phyloP scores from a whole-genome alignment of 2,888 invertebrate genomes.

The Drosophila demipolita region DNA sequence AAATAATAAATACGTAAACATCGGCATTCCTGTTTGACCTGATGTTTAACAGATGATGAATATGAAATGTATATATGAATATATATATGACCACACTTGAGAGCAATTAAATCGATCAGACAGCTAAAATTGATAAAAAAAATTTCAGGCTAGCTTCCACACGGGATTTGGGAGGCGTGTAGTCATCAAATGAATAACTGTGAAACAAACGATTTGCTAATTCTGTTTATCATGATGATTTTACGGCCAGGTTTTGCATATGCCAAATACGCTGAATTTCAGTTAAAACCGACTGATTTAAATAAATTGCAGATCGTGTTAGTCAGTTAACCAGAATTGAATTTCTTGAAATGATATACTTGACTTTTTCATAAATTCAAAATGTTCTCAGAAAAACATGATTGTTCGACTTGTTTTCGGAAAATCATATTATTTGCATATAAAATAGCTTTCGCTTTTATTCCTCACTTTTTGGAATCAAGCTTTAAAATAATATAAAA shows the following conservation, averaged over 20 bases:
- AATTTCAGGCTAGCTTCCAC: constrained; percentile 3
- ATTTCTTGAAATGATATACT: neutral
- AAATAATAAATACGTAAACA: constrained; percentile 33
- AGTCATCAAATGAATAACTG: constrained; percentile 27
- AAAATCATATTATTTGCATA: neutral
- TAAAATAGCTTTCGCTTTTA: neutral
- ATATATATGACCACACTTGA: constrained; percentile 20
- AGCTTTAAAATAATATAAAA: neutral
- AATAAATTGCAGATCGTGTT: neutral
- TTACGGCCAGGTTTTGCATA: constrained; percentile 27
- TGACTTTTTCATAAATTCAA: neutral
- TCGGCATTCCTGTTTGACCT: constrained; percentile 65
- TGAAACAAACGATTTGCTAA: constrained; percentile 40
- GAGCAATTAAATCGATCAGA: constrained; percentile 56
- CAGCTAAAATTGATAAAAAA: constrained; percentile 47
- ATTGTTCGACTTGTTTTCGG: neutral
- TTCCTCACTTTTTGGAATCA: constrained; percentile 15
- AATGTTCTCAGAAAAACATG: neutral
- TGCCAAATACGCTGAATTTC: neutral
- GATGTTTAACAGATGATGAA: constrained; percentile 15
- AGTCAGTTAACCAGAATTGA: neutral
- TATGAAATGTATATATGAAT: constrained; percentile 1
- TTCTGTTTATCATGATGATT: constrained; percentile 25
- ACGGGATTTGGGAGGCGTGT: neutral
- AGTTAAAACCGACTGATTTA: neutral